These are phyloP conservation scores for Globodera ellingtonae DNA, from an alignment of 1,140 invertebrate genomes.

Conservation along the genomic window DNA sequence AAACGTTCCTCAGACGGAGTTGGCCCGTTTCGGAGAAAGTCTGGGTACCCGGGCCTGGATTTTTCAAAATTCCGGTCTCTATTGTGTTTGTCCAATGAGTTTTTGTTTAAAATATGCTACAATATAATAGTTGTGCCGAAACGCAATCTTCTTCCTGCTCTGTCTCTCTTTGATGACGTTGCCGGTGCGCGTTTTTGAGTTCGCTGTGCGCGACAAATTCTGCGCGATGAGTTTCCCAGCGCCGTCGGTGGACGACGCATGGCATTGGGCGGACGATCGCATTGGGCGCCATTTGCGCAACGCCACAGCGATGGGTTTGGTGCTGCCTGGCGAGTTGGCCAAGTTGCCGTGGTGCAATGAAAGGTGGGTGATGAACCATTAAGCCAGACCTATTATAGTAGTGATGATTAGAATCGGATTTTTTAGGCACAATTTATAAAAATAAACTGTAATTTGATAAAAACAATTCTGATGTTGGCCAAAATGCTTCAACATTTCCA, in stretches of 20 bases:
- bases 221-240: constrained; percentile 10
- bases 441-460: too few species aligned
- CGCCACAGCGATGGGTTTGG: constrained; percentile 12
- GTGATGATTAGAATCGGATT: too few species aligned
- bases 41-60: too few species aligned
- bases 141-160: constrained; percentile 36
- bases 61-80: background rate
- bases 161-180: constrained; percentile 43
- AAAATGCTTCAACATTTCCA: too few species aligned
- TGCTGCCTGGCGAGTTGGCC: constrained; percentile 47
- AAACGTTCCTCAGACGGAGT: too few species aligned
- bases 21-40: too few species aligned
- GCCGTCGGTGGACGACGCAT: background rate
- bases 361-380: constrained; percentile 1
- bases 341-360: constrained; percentile 45
- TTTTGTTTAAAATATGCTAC: constrained; percentile 10
- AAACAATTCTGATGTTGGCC: too few species aligned
- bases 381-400: too few species aligned
- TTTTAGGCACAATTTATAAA: too few species aligned
- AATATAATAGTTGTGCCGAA: constrained; percentile 26
- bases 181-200: constrained; percentile 48
- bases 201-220: constrained; percentile 49
- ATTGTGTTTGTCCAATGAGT: background rate
- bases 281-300: constrained; percentile 22
- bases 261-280: constrained; percentile 17